Evolutionary conservation across 2,113 vertebrate genomes (phyloP), one percentile per base, ranked within the genome.

Genomic region (Glaucomys volans): DNA sequence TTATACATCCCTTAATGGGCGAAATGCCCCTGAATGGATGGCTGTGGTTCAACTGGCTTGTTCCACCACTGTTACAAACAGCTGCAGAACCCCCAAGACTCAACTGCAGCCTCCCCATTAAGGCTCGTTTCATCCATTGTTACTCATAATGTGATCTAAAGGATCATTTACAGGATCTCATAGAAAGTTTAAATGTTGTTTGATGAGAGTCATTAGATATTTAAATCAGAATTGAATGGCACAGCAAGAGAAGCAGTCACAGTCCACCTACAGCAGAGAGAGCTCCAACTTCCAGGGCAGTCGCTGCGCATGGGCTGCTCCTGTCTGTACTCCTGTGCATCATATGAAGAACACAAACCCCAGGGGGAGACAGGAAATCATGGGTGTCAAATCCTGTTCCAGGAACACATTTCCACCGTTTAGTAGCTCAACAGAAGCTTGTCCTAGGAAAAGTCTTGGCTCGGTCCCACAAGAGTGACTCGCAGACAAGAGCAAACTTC

Each of bases 141-240:
- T 97, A 64, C 97, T 97, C 62, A 97, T 75, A 98, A 97, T 97
- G 62, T 80, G 97, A 98, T 98, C 98, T 80, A 97, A 87, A 97
- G 96, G 97, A 98, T 97, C 97, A 92, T 90, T 96, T 93, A 97
- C 97, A 96, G 97, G 95, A 97, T 97, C 98, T 97, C 98, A 96
- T 30, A 97, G 97, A 93, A 98, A 98, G 98, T 90, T 98, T 89
- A 98, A 98, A 97, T 96, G 98, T 95, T 95, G 98, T 97, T 98
- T 98, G 98, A 98, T 98, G 98, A 98, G 98, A 97, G 94, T 97
- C 98, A 97, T 98, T 97, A 96, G 98, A 92, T 97, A 97, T 98
- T 98, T 98, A 97, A 98, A 98, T 98, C 95, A 85, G 54, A 91
- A 97, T 83, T 26, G 97, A 96, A 97, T 42, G 64, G 26, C 95